phyloP scores from a whole-genome alignment of 2,888 invertebrate species.

The Callyntrura sp. region DNA sequence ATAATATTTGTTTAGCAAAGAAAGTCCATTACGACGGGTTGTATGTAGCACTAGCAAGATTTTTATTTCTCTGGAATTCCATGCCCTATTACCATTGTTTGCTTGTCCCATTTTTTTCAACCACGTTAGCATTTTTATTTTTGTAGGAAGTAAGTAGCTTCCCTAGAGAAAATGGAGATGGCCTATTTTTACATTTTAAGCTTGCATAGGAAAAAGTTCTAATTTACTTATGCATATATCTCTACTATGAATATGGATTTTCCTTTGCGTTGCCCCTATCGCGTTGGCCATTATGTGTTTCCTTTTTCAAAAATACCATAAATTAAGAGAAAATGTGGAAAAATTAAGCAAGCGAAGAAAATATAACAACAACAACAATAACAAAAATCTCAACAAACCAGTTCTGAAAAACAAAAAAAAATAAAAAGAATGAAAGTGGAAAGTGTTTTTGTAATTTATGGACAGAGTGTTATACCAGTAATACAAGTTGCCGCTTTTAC shows the following conservation, averaged over 20 bases:
- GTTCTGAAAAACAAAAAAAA: constrained; percentile 10
- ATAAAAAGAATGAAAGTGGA: neutral
- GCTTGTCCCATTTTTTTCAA: neutral
- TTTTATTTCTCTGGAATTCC: neutral
- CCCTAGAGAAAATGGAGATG: neutral
- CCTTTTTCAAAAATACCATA: constrained; percentile 13
- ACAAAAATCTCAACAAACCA: neutral
- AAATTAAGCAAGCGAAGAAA: neutral
- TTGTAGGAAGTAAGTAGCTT: neutral
- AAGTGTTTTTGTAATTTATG: constrained; percentile 35
- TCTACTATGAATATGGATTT: constrained; percentile 38
- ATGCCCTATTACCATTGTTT: neutral
- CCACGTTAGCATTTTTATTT: neutral
- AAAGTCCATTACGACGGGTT: neutral
- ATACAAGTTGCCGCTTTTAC: no score
- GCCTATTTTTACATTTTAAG: constrained; percentile 13
- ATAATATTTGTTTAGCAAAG: neutral
- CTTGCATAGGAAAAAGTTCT: neutral
- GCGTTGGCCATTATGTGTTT: constrained; percentile 9
- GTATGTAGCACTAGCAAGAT: neutral
- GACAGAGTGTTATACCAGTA: neutral
- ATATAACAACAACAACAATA: neutral
- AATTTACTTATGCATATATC: constrained; percentile 46
- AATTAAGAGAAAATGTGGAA: constrained; percentile 1
- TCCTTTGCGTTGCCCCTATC: constrained; percentile 1